phyloP scores from a whole-genome alignment of 2,888 invertebrate species.

The Ectemnius lituratus region DNA sequence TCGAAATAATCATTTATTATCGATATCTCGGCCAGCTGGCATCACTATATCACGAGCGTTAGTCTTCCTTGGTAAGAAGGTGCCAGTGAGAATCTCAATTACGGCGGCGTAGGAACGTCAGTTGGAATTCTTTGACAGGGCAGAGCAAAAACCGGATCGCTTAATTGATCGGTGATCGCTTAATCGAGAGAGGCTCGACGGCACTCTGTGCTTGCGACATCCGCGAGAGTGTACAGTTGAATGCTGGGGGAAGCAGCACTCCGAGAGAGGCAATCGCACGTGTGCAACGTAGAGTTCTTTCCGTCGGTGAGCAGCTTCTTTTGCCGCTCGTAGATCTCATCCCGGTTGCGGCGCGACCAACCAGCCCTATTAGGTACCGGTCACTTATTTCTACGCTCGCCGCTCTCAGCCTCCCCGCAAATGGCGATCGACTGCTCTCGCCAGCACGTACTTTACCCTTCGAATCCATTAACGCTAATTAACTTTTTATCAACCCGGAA shows the following conservation, averaged over 20 bases:
- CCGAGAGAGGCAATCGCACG: conserved; percentile 36
- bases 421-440: conserved; percentile 23
- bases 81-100: conserved; percentile 45
- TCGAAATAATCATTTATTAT: too few relatives aligned
- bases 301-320: conserved; percentile 23
- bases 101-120: conserved; percentile 32
- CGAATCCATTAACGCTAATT: conserved; percentile 16
- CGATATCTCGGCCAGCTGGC: too few relatives aligned
- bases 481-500: conserved; percentile 33
- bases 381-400: conserved; percentile 22
- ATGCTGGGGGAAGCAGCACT: conserved; percentile 14
- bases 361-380: conserved; percentile 23
- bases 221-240: conserved; percentile 26
- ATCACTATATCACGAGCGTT: too few relatives aligned
- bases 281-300: conserved; percentile 25
- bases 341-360: conserved; percentile 18
- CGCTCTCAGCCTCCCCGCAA: background rate
- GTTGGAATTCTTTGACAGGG: conserved; percentile 25
- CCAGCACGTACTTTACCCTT: conserved; percentile 1
- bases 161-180: conserved; percentile 58
- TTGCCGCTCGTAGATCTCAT: conserved; percentile 34
- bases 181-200: conserved; percentile 50
- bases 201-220: conserved; percentile 54
- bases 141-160: conserved; percentile 49
- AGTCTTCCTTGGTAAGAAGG: conserved; percentile 31